Conservation (phyloP, 2,797 vertebrate genomes). For the Discoglossus pictus region DNA sequence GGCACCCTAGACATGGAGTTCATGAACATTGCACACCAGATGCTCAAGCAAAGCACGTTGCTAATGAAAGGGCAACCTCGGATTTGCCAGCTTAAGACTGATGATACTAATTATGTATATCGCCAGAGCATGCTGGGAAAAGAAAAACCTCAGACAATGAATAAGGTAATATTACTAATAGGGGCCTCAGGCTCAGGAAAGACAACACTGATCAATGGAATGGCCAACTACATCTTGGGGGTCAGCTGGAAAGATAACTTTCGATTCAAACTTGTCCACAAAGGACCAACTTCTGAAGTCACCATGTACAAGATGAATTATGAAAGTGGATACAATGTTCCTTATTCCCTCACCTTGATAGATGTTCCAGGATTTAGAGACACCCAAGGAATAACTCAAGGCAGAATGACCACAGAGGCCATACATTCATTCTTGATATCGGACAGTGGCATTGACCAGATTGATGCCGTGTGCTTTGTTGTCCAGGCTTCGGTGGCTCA, state of each 20-base stretch:
- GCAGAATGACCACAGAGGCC: conserved; percentile 15
- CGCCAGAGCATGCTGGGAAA: background rate
- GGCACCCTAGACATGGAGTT: background rate
- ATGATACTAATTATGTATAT: background rate
- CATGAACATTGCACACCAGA: rapidly evolving
- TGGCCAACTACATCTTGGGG: conserved; percentile 43
- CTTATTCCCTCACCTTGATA: conserved; percentile 56
- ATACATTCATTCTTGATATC: conserved; percentile 28
- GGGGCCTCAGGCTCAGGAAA: conserved; percentile 41
- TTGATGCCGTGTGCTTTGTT: conserved; percentile 38
- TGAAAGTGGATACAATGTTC: background rate
- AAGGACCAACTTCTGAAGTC: conserved; percentile 31
- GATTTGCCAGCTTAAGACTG: conserved; percentile 1
- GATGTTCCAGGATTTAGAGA: conserved; percentile 56
- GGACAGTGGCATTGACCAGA: background rate
- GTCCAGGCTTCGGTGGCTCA: conserved; percentile 26
- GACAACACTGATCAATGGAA: conserved; percentile 42
- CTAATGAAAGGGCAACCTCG: background rate
- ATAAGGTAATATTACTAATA: conserved; percentile 45
- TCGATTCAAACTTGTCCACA: conserved; percentile 30
- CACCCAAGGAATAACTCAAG: conserved; percentile 19
- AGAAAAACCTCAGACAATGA: background rate
- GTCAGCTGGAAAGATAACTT: conserved; percentile 37
- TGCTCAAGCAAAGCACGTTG: background rate
- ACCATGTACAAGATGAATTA: conserved; percentile 15